A percentile compares a stretch with the other conserved stretches of the same genome.
phyloP scores from a whole-genome alignment of 2,888 invertebrate species.

The Fissipunctia ypsillon region DNA sequence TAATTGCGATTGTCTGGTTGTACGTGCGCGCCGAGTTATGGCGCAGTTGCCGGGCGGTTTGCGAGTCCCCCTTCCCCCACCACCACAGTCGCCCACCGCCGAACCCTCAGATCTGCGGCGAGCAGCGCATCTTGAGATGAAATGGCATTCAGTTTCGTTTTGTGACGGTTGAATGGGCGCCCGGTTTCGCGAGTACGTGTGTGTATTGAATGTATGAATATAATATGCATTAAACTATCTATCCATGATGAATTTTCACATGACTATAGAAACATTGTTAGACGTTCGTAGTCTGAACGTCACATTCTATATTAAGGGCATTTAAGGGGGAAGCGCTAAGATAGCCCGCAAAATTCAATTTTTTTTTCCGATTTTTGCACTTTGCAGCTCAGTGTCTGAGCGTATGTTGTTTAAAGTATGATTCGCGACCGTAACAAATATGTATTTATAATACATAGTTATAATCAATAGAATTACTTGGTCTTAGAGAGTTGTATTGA shows the following conservation, averaged over 20 bases:
- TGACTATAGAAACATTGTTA: constrained; percentile 40
- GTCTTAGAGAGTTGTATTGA: too few species aligned
- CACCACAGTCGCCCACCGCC: constrained; percentile 68
- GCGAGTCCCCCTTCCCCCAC: constrained; percentile 63
- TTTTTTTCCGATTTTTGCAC: too few species aligned
- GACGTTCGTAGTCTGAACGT: constrained; percentile 19
- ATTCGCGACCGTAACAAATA: too few species aligned
- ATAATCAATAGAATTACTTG: too few species aligned
- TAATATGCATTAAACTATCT: constrained; percentile 67
- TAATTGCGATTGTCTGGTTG: constrained; percentile 89
- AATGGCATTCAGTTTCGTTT: constrained; percentile 84
- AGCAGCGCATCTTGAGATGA: constrained; percentile 83
- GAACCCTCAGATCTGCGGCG: constrained; percentile 76
- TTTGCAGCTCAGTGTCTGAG: too few species aligned
- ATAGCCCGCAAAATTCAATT: too few species aligned
- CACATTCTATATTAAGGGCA: constrained; percentile 39
- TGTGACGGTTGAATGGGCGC: constrained; percentile 85
- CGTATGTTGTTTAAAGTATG: too few species aligned
- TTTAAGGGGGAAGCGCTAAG: too few species aligned
- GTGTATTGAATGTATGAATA: constrained; percentile 73
- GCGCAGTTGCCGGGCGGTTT: constrained; percentile 85
- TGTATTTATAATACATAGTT: too few species aligned
- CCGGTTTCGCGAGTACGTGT: constrained; percentile 74
- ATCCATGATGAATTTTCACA: constrained; percentile 58
- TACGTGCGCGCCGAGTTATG: constrained; percentile 87